Percentiles rank a stretch among this genome's conserved stretches.
phyloP scores from a whole-genome alignment of 2,113 vertebrate species.

The Pomatorhinus ruficollis region DNA sequence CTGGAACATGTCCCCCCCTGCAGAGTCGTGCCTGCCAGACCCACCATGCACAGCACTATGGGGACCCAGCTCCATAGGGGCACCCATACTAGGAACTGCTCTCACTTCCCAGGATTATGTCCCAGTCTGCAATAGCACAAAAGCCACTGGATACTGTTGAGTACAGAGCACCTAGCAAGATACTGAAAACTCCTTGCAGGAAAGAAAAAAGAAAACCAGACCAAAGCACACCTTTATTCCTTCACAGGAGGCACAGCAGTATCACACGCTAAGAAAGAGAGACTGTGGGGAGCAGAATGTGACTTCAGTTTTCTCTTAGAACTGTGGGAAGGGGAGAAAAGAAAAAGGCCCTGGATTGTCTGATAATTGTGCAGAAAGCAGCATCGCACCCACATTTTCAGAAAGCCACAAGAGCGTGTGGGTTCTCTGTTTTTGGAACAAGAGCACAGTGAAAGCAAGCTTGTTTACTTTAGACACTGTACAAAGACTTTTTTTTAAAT shows the following conservation, averaged over 20 bases:
- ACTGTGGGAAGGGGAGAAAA: neutral
- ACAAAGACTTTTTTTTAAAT: conserved; percentile 43
- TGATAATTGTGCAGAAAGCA: conserved; percentile 1
- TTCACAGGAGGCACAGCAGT: neutral
- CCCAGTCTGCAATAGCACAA: neutral
- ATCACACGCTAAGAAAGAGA: accelerated
- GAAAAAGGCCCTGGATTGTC: neutral
- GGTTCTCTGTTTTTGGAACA: conserved; percentile 54
- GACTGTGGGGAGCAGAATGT: neutral
- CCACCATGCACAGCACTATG: accelerated
- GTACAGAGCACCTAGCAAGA: neutral
- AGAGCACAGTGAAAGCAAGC: conserved; percentile 61
- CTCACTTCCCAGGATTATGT: neutral
- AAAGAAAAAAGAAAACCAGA: neutral
- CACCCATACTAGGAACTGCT: neutral
- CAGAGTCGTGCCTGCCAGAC: accelerated
- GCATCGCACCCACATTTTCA: neutral
- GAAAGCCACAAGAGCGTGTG: conserved; percentile 1
- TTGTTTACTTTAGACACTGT: conserved; percentile 59
- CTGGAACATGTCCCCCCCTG: neutral
- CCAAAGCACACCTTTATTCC: neutral
- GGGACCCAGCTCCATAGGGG: neutral
- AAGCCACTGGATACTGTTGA: neutral
- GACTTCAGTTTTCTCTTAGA: neutral
- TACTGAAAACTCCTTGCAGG: neutral